Conservation (phyloP, 2,113 vertebrate genomes). For the Lepus timidus region DNA sequence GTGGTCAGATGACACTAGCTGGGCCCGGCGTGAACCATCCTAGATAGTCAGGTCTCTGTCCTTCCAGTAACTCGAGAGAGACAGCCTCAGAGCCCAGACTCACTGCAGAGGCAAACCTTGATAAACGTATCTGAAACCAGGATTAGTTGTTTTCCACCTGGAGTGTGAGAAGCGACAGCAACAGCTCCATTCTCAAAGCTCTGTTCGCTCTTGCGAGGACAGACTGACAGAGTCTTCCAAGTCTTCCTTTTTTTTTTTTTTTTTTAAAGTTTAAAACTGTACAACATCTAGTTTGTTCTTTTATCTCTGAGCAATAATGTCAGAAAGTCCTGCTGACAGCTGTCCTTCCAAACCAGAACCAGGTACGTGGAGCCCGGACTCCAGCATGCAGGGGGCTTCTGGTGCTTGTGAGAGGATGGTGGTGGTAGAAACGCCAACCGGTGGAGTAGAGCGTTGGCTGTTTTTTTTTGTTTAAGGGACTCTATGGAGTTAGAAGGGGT, state of each 20-base stretch:
- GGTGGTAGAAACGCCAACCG: not conserved
- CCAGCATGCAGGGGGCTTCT: not conserved
- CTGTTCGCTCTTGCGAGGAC: constrained; percentile 52
- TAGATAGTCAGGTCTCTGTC: constrained; percentile 89
- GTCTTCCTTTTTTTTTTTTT: constrained; percentile 40
- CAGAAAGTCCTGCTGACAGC: constrained; percentile 83
- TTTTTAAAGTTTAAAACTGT: constrained; percentile 31
- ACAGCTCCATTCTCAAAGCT: constrained; percentile 73
- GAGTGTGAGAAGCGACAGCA: constrained; percentile 37
- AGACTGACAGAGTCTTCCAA: constrained; percentile 50
- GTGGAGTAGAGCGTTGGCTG: not conserved
- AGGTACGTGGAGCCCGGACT: constrained; percentile 84
- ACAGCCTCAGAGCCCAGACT: not conserved
- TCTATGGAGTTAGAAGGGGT: constrained; percentile 13
- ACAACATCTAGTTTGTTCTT: constrained; percentile 41
- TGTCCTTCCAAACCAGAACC: constrained; percentile 83
- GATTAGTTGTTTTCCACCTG: constrained; percentile 47
- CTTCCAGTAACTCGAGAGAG: constrained; percentile 85
- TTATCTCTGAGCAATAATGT: constrained; percentile 79
- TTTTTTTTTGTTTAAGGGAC: not conserved
- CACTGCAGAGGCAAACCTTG: constrained; percentile 67
- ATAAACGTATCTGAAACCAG: constrained; percentile 55
- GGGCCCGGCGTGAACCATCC: constrained; percentile 69
- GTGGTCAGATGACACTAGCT: constrained; percentile 87
- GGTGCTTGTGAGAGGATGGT: not conserved